These are phyloP conservation scores for Pterostichus madidus DNA, from an alignment of 2,888 invertebrate species.

Conservation along the genomic window DNA sequence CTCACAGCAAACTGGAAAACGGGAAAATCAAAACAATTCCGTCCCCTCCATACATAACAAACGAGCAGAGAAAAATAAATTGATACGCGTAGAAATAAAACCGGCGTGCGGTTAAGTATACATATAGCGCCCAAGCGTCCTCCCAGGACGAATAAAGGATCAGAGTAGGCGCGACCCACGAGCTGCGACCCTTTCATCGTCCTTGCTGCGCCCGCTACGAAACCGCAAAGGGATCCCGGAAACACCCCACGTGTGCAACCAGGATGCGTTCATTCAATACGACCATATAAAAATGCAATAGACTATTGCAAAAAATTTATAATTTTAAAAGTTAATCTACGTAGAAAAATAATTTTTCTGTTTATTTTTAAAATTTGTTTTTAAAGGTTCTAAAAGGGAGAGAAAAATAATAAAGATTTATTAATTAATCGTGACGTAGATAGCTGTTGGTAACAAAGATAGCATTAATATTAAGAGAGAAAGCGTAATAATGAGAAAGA, in stretches of 20 bases:
- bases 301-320: too few species aligned
- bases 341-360: too few species aligned
- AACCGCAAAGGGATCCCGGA: slow-evolving; percentile 51
- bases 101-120: slow-evolving; percentile 33
- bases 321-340: too few species aligned
- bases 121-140: slow-evolving; percentile 47
- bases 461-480: too few species aligned
- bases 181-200: slow-evolving; percentile 28
- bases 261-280: not conserved
- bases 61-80: slow-evolving; percentile 34
- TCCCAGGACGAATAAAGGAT: slow-evolving; percentile 53
- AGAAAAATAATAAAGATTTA: too few species aligned
- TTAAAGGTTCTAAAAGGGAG: too few species aligned
- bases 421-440: too few species aligned
- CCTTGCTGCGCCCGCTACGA: not conserved
- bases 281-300: not conserved
- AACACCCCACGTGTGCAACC: slow-evolving; percentile 34
- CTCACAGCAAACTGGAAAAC: not conserved
- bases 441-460: too few species aligned
- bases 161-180: slow-evolving; percentile 14
- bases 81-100: slow-evolving; percentile 54
- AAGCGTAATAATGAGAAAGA: too few species aligned
- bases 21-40: slow-evolving; percentile 51
- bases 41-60: slow-evolving; percentile 40
- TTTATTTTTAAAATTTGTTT: too few species aligned